Conservation (phyloP, 2,888 invertebrate species). For the Caenorhabditis sp. region DNA sequence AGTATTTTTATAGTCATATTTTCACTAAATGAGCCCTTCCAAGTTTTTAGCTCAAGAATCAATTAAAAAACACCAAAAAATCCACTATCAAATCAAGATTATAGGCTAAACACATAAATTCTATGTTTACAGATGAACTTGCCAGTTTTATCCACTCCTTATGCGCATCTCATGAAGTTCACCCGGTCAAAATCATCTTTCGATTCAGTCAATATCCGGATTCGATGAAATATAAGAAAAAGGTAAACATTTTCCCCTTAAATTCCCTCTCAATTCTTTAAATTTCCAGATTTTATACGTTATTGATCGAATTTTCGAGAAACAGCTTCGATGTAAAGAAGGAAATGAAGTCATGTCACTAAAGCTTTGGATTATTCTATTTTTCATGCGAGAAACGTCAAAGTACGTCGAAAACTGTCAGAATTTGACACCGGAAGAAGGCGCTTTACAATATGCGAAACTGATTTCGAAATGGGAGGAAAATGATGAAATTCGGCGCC, state of each 20-base stretch:
- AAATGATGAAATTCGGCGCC: conserved; percentile 72
- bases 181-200: conserved; percentile 70
- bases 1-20: too few relatives aligned
- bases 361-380: conserved; percentile 69
- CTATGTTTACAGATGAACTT: conserved; percentile 49
- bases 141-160: conserved; percentile 63
- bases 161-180: conserved; percentile 64
- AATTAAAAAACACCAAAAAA: too few relatives aligned
- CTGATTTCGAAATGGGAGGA: conserved; percentile 67
- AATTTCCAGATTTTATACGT: conserved; percentile 76
- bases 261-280: neutral
- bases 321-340: conserved; percentile 84
- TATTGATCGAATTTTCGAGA: conserved; percentile 84
- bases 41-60: too few relatives aligned
- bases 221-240: conserved; percentile 81
- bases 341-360: conserved; percentile 79
- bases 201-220: conserved; percentile 79
- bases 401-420: conserved; percentile 56
- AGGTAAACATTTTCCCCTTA: conserved; percentile 72
- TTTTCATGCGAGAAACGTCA: conserved; percentile 59
- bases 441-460: conserved; percentile 38
- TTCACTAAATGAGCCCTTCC: too few relatives aligned
- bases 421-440: conserved; percentile 39
- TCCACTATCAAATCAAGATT: too few relatives aligned
- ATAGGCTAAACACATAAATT: conserved; percentile 15